A percentile compares a stretch with the other conserved stretches of the same genome.
These are phyloP conservation scores for Rhadina sibilatrix DNA, from an alignment of 2,113 vertebrate species.

Conservation along the genomic window DNA sequence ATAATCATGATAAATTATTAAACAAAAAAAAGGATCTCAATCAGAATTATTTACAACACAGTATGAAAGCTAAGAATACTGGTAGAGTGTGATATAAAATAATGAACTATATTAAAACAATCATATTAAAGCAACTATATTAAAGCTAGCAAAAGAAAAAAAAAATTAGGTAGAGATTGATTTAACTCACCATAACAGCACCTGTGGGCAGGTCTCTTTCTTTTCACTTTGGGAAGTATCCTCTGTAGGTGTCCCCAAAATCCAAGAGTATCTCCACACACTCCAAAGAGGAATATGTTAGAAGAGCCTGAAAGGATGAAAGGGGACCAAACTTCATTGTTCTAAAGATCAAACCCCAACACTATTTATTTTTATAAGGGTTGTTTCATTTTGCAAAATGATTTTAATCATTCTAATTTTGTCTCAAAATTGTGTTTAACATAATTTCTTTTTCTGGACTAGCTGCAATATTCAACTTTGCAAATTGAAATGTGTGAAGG, in stretches of 20 bases:
- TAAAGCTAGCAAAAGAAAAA: background rate
- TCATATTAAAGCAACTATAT: background rate
- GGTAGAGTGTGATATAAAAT: no score
- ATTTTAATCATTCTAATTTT: background rate
- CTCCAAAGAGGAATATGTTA: background rate
- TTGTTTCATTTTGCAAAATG: background rate
- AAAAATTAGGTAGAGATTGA: background rate
- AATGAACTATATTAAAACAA: background rate
- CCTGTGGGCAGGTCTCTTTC: background rate
- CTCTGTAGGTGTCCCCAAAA: background rate
- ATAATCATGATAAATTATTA: background rate
- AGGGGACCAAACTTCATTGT: background rate
- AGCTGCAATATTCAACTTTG: background rate
- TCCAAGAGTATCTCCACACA: background rate
- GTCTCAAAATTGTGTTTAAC: background rate
- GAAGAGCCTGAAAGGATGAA: background rate
- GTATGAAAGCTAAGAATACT: background rate
- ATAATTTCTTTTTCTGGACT: background rate
- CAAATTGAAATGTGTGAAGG: background rate
- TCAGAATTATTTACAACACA: background rate
- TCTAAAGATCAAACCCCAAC: background rate
- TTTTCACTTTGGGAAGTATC: background rate
- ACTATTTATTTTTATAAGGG: background rate
- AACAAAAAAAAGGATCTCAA: background rate
- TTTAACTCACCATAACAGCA: background rate